phyloP scores from a whole-genome alignment of 2,888 invertebrate genomes.

The Pheosia gnoma region DNA sequence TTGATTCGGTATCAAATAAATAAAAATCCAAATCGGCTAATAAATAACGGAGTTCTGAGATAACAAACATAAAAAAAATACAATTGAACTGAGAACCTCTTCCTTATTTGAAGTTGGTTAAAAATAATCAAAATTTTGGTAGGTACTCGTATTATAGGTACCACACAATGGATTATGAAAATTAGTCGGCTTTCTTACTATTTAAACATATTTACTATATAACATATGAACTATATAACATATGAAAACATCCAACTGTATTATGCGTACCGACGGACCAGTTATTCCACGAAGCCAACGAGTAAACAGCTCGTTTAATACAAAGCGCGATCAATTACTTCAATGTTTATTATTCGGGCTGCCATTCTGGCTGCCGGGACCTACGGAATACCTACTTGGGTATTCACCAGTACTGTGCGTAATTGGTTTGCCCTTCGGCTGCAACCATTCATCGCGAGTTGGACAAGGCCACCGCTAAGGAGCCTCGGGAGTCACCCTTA shows the following conservation, averaged over 20 bases:
- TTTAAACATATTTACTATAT: too few relatives aligned
- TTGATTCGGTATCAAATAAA: too few relatives aligned
- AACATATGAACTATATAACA: too few relatives aligned
- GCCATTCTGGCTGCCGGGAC: constrained; percentile 20
- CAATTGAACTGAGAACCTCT: too few relatives aligned
- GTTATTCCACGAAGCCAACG: constrained; percentile 8
- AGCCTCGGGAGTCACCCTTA: not conserved
- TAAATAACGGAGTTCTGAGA: too few relatives aligned
- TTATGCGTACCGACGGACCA: not conserved
- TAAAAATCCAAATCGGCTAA: too few relatives aligned
- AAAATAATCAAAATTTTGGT: too few relatives aligned
- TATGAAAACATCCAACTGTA: not conserved
- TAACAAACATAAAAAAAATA: too few relatives aligned
- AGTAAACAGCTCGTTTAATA: constrained; percentile 27
- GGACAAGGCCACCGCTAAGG: not conserved
- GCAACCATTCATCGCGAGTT: not conserved
- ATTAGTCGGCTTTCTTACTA: too few relatives aligned
- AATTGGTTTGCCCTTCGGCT: constrained; percentile 15
- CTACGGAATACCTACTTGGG: constrained; percentile 16
- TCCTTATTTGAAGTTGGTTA: too few relatives aligned
- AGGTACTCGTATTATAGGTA: too few relatives aligned
- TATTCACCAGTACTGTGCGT: constrained; percentile 25
- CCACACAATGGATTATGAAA: too few relatives aligned
- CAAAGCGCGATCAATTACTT: constrained; percentile 35
- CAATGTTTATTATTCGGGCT: constrained; percentile 33